Evolutionary conservation across 2,113 vertebrate genomes (phyloP), one percentile per base, ranked within the genome.

Genomic region (Sander vitreus): DNA sequence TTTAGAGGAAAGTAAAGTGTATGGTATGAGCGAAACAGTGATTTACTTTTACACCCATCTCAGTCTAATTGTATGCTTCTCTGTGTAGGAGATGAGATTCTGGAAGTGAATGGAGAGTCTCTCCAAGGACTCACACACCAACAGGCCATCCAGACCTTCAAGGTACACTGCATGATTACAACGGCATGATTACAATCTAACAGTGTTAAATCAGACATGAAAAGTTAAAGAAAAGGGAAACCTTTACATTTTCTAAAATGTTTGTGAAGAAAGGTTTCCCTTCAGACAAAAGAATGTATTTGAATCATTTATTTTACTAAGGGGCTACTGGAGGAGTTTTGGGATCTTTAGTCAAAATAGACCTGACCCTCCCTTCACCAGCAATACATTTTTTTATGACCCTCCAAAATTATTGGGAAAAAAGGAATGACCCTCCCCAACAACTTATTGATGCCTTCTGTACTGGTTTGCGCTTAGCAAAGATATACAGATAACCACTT

Each of bases 91-190:
- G 98, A 99, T 84, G 98, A 99, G 94, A 96, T 99, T 73, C 93
- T 99, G 60, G 97, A 99, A 86, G 98, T 99, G 14, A 99, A 99
- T 54, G 97, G 98, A 89, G 98, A 99, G 63, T 98, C 97, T 79
- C 96, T 99, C 14, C 98, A 97, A 89, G 98, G 98, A 79, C 93
- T 98, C 86, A 99, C 98, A 1, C 98, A 98, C 84, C 97, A 98
- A 88, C 96, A 99, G 89, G 97, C 98, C 77, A 99, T 99, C 91
- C 97, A 98, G 71, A 99, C 96, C 50, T 99, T 99, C 92, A 99
- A 99, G 97, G 98, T 99, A 95, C 59, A 90, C 2, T 4, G 3
- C 71, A 19, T 65, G 9, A 60, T 75, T n/a, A 18, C 10, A 57
- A 14, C 48, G 12, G 1, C 8, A 43, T 43, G 10, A 39, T 5